These are phyloP conservation scores for Zonotrichia leucophrys DNA, from an alignment of 2,113 vertebrate species.

Conservation along the genomic window DNA sequence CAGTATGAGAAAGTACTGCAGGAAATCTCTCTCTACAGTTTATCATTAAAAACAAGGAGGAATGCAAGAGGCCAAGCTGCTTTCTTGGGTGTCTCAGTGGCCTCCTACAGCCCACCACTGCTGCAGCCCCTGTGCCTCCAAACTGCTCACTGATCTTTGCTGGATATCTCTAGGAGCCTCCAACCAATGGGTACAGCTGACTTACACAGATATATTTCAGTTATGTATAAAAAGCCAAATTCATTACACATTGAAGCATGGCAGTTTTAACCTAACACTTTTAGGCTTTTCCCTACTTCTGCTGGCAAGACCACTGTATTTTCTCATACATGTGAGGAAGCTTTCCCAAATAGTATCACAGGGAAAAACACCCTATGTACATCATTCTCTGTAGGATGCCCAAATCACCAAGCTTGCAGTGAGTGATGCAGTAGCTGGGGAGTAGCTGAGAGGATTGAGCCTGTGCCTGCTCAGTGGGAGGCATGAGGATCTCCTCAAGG, in stretches of 20 bases:
- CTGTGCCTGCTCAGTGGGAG: background rate
- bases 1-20: background rate
- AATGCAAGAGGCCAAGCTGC: background rate
- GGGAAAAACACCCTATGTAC: background rate
- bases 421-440: background rate
- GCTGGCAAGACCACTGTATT: background rate
- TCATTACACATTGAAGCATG: background rate
- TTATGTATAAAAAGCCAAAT: slow-evolving; percentile 13
- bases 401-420: background rate
- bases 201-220: background rate
- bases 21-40: background rate
- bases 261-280: background rate
- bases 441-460: background rate
- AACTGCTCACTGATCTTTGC: background rate
- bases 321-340: background rate
- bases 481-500: background rate
- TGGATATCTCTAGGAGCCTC: background rate
- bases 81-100: background rate
- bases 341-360: background rate
- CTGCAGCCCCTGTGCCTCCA: background rate
- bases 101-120: background rate
- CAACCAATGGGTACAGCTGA: background rate
- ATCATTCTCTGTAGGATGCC: background rate
- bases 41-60: background rate
- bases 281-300: background rate